These are phyloP conservation scores for Scaptomyza flava DNA, from an alignment of 2,888 invertebrate species.

Conservation along the genomic window DNA sequence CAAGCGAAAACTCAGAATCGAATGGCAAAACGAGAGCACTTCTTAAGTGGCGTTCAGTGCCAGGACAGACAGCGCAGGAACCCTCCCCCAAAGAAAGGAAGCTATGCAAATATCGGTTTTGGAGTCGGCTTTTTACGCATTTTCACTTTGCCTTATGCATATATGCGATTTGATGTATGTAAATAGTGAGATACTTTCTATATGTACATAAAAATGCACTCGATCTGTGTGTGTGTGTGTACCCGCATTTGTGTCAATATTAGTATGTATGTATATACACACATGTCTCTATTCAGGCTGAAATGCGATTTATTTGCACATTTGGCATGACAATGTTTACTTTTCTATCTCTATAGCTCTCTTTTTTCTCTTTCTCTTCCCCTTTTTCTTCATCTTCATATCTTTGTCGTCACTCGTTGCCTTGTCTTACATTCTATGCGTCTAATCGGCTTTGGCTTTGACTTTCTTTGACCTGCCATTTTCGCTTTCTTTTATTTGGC, in stretches of 20 bases:
- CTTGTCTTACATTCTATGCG: constrained; percentile 54
- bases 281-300: constrained; percentile 49
- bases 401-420: constrained; percentile 3
- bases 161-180: constrained; percentile 11
- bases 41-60: constrained; percentile 43
- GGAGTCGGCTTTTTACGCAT: constrained; percentile 67
- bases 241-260: constrained; percentile 54
- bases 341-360: neutral
- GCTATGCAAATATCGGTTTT: constrained; percentile 68
- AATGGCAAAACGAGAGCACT: constrained; percentile 35
- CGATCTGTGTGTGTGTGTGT: constrained; percentile 50
- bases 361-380: neutral
- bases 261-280: neutral
- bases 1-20: constrained; percentile 41
- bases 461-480: constrained; percentile 14
- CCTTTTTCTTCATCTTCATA: neutral
- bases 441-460: constrained; percentile 60
- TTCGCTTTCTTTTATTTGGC: constrained; percentile 12
- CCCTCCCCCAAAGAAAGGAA: constrained; percentile 37
- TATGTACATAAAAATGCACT: constrained; percentile 79
- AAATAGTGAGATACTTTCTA: constrained; percentile 15
- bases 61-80: constrained; percentile 7
- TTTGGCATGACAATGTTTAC: constrained; percentile 38
- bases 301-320: constrained; percentile 65
- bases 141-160: constrained; percentile 58